Evolutionary conservation across 2,797 vertebrate species (phyloP), one percentile per base, ranked within the genome.

Genomic region (Peromyscus melanophrys): DNA sequence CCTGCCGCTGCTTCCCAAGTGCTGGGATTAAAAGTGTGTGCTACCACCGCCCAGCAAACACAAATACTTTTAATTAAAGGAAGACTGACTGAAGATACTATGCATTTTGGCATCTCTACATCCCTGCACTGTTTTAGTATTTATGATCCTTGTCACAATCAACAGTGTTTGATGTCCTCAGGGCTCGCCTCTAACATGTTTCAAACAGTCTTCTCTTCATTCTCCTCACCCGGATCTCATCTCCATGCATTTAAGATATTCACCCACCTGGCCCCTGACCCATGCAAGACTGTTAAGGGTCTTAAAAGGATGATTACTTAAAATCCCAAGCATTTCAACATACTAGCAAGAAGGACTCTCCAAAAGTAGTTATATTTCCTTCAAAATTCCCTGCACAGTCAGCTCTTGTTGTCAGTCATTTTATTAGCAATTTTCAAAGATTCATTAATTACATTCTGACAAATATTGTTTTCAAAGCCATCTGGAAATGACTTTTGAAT

Each of bases 221-320:
- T 96, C 95, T 90, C 77, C 34, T 97, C 98, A 98, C 98, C 98
- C 98, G 98, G 97, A 97, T 98, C 86, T 98, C 96, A 97, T 98
- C 89, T 97, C 85, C 86, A 94, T 92, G 97, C 96, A 94, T 78
- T 67, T 61, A 97, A 98, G 97, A 95, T 80, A 96, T 96, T 98
- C 92, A 97, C 96, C 92, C 97, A 97, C 81, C 82, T 96, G 92
- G 96, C 94, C 94, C 77, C 73, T 77, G 93, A 97, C 96, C 94
- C 96, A 96, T 21, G 96, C 84, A 91, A 90, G 96, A 94, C 97
- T 96, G 92, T 97, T 98, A 98, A 98, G 96, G 93, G 96, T 89
- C 78, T 97, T 98, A 95, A 98, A 97, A n/a, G 96, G 94, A 97
- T 91, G 94, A 98, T 96, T 98, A 98, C 93, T 97, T 97, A 94